Evolutionary conservation across 2,888 invertebrate genomes (phyloP), one percentile per base, ranked within the genome.

Genomic region (Fragum sueziense): DNA sequence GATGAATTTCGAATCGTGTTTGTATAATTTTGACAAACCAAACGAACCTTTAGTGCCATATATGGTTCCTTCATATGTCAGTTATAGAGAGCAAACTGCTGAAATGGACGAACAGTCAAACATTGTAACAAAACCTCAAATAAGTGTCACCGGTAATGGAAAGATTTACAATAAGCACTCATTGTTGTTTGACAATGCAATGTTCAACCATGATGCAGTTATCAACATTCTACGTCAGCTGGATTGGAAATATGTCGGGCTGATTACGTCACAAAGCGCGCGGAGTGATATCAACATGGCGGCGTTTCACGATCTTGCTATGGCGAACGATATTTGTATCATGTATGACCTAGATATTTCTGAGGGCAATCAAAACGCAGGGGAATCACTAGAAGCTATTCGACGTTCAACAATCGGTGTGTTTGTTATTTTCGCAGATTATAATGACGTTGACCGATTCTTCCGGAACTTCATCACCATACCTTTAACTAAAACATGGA

Each of bases 1-100:
- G 9, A 71, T 86, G 17, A 88, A 89, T 70, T 90, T 90, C 72
- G 88, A 90, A 69, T 84, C 88, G 0, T 89, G 90, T 74, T 62
- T 73, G 31, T 70, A 80, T 59, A 68, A 74, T 2, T 85, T 87
- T 54, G 31, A 31, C 2, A 22, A 17, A 29, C 47, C 29, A 7
- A 31, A 2, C 0, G 51, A 7, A 11, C 31, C 59, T 20, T 80
- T 80, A 9, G 70, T 74, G 17, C 88, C 87, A 7, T 9, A 62
- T 1, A 80, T 85, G 14, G 85, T 82, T 2, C 82, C 88, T 11
- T 84, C 85, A 11, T 88, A 87, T 69, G 31, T 88, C 1, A 47
- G 80, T 6, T 52, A 54, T 22, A n/a, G 22, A 1, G 25, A n/a
- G 3, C 11, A 14, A n/a, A 27, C 33, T 14, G 9, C n/a, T 2